Conservation (phyloP, 1,140 invertebrate species). For the Coptotermes formosanus region DNA sequence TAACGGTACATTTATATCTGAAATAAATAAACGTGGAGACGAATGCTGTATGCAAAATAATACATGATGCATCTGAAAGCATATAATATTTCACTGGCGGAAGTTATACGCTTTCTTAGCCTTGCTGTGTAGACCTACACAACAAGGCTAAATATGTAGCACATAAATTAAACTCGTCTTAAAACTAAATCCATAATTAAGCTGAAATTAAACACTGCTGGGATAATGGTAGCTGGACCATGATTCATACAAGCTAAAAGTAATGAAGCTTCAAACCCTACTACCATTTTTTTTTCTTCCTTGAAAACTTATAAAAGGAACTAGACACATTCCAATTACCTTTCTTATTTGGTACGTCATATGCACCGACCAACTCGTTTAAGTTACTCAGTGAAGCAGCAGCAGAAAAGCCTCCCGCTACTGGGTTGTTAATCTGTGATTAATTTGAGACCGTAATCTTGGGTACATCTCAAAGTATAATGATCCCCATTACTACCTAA, state of each 20-base stretch:
- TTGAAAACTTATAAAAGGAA: not conserved
- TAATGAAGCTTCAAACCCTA: not conserved
- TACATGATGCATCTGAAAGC: too few species aligned
- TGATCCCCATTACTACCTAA: not conserved
- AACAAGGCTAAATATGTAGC: too few species aligned
- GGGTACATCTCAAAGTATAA: not conserved
- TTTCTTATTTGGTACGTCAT: not conserved
- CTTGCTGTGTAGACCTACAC: too few species aligned
- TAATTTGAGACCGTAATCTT: not conserved
- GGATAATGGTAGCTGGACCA: not conserved
- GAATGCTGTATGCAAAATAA: too few species aligned
- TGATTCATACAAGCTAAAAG: not conserved
- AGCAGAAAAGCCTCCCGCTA: not conserved
- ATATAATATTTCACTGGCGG: too few species aligned
- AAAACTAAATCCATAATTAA: not conserved
- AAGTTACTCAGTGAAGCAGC: not conserved
- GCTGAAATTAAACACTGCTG: not conserved
- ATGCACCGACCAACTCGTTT: not conserved
- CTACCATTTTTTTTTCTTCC: not conserved
- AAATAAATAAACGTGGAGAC: too few species aligned
- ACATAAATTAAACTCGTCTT: too few species aligned
- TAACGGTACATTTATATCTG: too few species aligned
- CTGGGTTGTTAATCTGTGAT: conserved; percentile 1
- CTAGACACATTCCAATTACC: not conserved
- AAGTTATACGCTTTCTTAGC: too few species aligned